Evolutionary conservation across 2,113 vertebrate genomes (phyloP).

Genomic region (Mus pahari): DNA sequence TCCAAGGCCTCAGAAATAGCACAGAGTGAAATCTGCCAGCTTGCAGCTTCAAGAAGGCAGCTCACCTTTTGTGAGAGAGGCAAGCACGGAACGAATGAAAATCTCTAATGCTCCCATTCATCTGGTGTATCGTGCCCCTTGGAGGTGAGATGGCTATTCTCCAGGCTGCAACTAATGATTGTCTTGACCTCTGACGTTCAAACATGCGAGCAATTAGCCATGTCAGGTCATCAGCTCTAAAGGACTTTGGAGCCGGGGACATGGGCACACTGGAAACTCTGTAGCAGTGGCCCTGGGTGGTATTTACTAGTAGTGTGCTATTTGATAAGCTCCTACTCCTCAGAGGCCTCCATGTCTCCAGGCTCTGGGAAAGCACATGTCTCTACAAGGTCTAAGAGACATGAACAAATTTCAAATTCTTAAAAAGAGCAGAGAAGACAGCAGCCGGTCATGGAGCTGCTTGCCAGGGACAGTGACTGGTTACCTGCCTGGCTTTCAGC

Average conservation of each 20-base stretch:
- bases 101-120: constrained; percentile 57
- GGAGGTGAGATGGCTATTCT: constrained; percentile 51
- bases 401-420: constrained; percentile 36
- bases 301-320: not conserved
- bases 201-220: not conserved
- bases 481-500: not conserved
- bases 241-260: not conserved
- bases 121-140: constrained; percentile 53
- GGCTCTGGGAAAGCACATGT: not conserved
- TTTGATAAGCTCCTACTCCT: not conserved
- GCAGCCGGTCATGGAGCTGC: not conserved
- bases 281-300: not conserved
- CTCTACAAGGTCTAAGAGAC: not conserved
- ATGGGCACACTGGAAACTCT: too few relatives aligned
- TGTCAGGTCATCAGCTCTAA: not conserved
- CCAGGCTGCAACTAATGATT: constrained; percentile 28
- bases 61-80: constrained; percentile 76
- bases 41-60: constrained; percentile 64
- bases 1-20: constrained; percentile 82
- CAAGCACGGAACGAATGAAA: constrained; percentile 56
- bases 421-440: constrained; percentile 15
- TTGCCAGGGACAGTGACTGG: not conserved
- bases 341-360: constrained; percentile 22
- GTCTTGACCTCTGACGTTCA: constrained; percentile 57
- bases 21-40: constrained; percentile 75